Evolutionary conservation across 1,140 invertebrate species (phyloP).

Genomic region (Cyrtorhinus lividipennis): DNA sequence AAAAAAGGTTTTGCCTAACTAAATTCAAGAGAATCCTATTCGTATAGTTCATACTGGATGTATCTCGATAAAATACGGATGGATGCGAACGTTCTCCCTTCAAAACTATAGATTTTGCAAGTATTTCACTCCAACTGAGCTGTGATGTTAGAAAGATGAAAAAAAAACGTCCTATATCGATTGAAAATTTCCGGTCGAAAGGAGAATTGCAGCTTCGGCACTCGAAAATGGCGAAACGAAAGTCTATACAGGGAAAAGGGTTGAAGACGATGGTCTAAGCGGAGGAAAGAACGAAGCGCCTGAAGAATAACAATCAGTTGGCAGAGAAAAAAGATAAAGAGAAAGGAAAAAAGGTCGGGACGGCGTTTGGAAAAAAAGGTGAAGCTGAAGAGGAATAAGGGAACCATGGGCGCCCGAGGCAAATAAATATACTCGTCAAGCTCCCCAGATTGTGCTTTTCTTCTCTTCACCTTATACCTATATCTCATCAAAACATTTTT

Average conservation of each 20-base stretch:
- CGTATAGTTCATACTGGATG: no score
- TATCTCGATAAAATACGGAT: no score
- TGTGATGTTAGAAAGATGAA: neutral
- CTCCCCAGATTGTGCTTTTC: conserved; percentile 1
- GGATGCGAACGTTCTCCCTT: no score
- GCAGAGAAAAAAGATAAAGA: neutral
- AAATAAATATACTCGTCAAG: conserved; percentile 7
- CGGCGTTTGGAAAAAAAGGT: neutral
- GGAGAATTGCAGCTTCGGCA: neutral
- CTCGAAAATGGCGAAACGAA: neutral
- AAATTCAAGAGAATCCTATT: no score
- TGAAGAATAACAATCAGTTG: conserved; percentile 1
- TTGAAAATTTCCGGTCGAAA: conserved; percentile 6
- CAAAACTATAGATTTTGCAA: no score
- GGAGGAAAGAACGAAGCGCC: neutral
- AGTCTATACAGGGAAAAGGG: no score
- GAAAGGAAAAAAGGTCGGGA: no score
- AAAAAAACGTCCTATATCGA: neutral
- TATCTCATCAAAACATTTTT: conserved; percentile 10
- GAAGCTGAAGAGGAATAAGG: neutral
- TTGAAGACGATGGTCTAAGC: neutral
- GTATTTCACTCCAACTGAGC: neutral
- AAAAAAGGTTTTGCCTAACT: no score
- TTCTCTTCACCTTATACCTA: no score
- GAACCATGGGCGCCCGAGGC: neutral